These are phyloP conservation scores for Allophyes oxyacanthae DNA, from an alignment of 2,888 invertebrate species.

Conservation along the genomic window DNA sequence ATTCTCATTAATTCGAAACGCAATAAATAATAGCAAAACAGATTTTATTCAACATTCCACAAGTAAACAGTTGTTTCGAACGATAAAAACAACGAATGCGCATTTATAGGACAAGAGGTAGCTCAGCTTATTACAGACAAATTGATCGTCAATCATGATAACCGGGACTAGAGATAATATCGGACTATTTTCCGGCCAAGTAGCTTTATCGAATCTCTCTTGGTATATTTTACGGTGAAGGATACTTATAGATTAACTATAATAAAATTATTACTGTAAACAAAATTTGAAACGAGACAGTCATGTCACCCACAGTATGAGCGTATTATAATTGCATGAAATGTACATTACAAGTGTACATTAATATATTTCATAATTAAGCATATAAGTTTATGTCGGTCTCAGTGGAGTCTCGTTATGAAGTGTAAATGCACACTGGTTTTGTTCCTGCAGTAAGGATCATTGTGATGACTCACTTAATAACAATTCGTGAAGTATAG, in stretches of 20 bases:
- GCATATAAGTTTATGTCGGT: not conserved
- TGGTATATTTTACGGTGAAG: constrained; percentile 18
- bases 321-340: not conserved
- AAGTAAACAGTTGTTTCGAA: not conserved
- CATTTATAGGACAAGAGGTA: constrained; percentile 9
- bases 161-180: constrained; percentile 30
- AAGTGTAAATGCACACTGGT: not conserved
- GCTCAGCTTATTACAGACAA: constrained; percentile 27
- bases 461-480: too few species aligned
- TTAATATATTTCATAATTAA: too few species aligned
- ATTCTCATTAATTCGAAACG: constrained; percentile 2
- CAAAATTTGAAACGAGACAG: constrained; percentile 12
- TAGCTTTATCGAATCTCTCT: constrained; percentile 24
- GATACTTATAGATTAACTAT: constrained; percentile 5
- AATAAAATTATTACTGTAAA: constrained; percentile 32
- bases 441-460: too few species aligned
- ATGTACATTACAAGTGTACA: too few species aligned
- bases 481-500: too few species aligned
- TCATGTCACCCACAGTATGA: not conserved
- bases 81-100: not conserved
- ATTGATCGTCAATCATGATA: constrained; percentile 52
- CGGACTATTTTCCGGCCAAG: constrained; percentile 32
- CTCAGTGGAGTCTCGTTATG: not conserved
- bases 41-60: not conserved
- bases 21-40: constrained; percentile 15